phyloP scores from a whole-genome alignment of 2,797 vertebrate genomes.

The Pteropus rufus region DNA sequence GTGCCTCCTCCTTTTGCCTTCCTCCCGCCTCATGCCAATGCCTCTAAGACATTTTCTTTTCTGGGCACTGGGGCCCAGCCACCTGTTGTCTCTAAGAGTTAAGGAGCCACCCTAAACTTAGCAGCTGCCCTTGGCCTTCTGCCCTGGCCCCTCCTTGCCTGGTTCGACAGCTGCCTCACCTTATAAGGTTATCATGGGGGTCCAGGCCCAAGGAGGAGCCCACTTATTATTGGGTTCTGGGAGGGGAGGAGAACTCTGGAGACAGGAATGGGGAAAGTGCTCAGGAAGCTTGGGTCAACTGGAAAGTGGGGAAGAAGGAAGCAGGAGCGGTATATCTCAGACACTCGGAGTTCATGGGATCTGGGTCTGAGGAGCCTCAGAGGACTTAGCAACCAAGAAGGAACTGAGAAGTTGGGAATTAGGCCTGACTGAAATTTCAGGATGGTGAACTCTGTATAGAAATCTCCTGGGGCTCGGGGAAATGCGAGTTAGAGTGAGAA shows the following conservation, averaged over 20 bases:
- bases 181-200: conserved; percentile 70
- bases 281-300: neutral
- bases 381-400: conserved; percentile 16
- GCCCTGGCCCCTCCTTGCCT: conserved; percentile 11
- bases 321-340: neutral
- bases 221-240: conserved; percentile 42
- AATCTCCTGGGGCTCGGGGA: neutral
- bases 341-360: neutral
- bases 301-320: neutral
- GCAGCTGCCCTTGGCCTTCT: conserved; percentile 64
- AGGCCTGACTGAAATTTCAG: conserved; percentile 20
- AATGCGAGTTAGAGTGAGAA: neutral
- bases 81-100: conserved; percentile 72
- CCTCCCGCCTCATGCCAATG: conserved; percentile 54
- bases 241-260: conserved; percentile 19
- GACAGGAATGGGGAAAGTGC: neutral
- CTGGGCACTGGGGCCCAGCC: conserved; percentile 63
- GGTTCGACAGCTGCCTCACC: conserved; percentile 51
- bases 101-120: conserved; percentile 72
- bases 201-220: conserved; percentile 13
- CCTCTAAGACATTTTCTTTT: conserved; percentile 78
- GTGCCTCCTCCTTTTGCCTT: neutral
- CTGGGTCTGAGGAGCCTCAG: neutral
- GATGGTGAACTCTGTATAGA: neutral
- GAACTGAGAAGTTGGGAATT: neutral